Evolutionary conservation across 2,113 vertebrate genomes (phyloP), one percentile per base, ranked within the genome.

Genomic region (Tachycineta bicolor): DNA sequence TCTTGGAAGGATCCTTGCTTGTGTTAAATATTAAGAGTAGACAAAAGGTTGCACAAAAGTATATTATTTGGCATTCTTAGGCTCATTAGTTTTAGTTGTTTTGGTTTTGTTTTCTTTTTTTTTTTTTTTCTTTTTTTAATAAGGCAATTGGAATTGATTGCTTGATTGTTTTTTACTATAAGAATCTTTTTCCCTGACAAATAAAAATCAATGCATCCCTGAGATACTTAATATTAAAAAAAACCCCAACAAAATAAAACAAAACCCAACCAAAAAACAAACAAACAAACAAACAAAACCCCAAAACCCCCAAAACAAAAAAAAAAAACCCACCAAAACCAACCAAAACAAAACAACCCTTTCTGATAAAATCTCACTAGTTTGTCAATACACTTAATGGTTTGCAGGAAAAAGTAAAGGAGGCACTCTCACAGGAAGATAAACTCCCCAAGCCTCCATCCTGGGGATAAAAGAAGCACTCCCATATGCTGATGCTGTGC

Each of bases 41-140:
- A 10, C 11, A 55, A 47, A 83, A 79, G 16, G 14, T 13, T 74
- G 41, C 52, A 46, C 33, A 49, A 84, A 85, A 39, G 11, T 6
- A 26, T 67, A 63, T 62, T 49, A 43, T 49, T 70, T 81, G 20
- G 23, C n/a, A 56, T 71, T 81, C 29, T 74, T 24, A 26, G 26
- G 22, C 20, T 83, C 2, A 0, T 34, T 58, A 49, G 6, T 50
- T 81, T 82, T n/a, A 19, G 14, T 11, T 0, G 0, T 6, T 41
- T 7, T 37, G 37, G 37, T 37, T 37, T 37, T 37, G n/a, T n/a
- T n/a, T n/a, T n/a, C n/a, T 37, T 37, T 37, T 37, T 37, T 9
- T 37, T 37, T 9, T 37, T 37, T 9, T 37, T 37, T 9, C 10
- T 37, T 37, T 82, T 82, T 93, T 71, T 47, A 3, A 63, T 41